phyloP scores from a whole-genome alignment of 2,797 vertebrate genomes.

The Acipenser transmontanus region DNA sequence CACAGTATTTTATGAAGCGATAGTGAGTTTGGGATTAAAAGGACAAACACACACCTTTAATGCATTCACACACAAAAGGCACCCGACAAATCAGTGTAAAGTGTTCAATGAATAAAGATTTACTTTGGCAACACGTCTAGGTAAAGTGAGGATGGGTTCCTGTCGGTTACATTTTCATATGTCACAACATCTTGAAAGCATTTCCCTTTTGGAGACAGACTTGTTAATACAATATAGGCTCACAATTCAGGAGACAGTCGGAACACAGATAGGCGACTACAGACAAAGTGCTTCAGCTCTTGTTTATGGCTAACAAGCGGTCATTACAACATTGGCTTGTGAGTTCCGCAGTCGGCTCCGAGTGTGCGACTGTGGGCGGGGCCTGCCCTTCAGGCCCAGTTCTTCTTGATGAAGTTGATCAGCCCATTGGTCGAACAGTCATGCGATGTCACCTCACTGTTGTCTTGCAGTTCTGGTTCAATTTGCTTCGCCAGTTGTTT shows the following conservation, averaged over 20 bases:
- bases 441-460: slow-evolving; percentile 55
- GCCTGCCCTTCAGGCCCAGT: slow-evolving; percentile 58
- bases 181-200: slow-evolving; percentile 19
- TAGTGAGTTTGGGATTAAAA: no score
- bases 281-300: slow-evolving; percentile 46
- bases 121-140: slow-evolving; percentile 14
- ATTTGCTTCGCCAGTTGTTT: slow-evolving; percentile 77
- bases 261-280: slow-evolving; percentile 35
- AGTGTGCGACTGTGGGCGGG: slow-evolving; percentile 23
- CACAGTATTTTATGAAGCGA: no score
- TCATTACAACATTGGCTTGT: slow-evolving; percentile 33
- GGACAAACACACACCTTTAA: no score
- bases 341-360: slow-evolving; percentile 11
- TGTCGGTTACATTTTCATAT: slow-evolving; percentile 4
- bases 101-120: slow-evolving; percentile 18
- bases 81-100: background rate
- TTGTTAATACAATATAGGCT: slow-evolving; percentile 21
- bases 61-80: background rate
- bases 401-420: slow-evolving; percentile 85
- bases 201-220: slow-evolving; percentile 20
- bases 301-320: slow-evolving; percentile 40
- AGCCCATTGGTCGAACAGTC: slow-evolving; percentile 71
- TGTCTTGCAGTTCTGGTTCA: slow-evolving; percentile 63
- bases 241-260: slow-evolving; percentile 29
- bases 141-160: background rate